phyloP scores from a whole-genome alignment of 1,140 invertebrate species.

The Papilio glaucus region DNA sequence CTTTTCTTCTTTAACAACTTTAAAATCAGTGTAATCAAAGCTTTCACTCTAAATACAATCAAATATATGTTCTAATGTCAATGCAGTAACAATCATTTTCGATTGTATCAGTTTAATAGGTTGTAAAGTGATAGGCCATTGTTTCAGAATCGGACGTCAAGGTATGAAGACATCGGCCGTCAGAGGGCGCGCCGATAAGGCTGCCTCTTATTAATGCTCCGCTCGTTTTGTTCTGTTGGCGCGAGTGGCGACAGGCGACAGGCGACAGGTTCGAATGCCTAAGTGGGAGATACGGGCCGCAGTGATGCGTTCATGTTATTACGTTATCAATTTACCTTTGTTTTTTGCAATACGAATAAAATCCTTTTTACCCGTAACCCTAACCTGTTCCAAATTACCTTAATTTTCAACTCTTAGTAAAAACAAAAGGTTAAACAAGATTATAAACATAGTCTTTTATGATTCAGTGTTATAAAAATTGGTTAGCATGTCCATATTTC shows the following conservation, averaged over 20 bases:
- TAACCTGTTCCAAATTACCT: background rate
- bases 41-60: constrained; percentile 32
- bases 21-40: constrained; percentile 39
- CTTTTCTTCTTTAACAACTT: background rate
- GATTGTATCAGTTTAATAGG: constrained; percentile 47
- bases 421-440: no score
- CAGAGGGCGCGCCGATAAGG: constrained; percentile 38
- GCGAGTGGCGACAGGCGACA: constrained; percentile 14
- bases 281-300: background rate
- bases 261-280: constrained; percentile 2
- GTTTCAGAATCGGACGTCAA: constrained; percentile 46
- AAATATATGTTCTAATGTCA: constrained; percentile 39
- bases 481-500: no score
- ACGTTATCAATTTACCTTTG: constrained; percentile 2
- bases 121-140: constrained; percentile 57
- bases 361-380: background rate
- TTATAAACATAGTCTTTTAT: no score
- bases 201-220: constrained; percentile 15
- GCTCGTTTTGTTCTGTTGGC: constrained; percentile 6
- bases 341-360: background rate
- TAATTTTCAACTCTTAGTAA: no score
- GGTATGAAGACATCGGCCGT: constrained; percentile 64
- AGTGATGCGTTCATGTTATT: background rate
- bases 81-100: constrained; percentile 27
- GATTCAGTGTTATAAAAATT: no score